Evolutionary conservation across 2,797 vertebrate genomes (phyloP).

Genomic region (Cichlasoma orientale): DNA sequence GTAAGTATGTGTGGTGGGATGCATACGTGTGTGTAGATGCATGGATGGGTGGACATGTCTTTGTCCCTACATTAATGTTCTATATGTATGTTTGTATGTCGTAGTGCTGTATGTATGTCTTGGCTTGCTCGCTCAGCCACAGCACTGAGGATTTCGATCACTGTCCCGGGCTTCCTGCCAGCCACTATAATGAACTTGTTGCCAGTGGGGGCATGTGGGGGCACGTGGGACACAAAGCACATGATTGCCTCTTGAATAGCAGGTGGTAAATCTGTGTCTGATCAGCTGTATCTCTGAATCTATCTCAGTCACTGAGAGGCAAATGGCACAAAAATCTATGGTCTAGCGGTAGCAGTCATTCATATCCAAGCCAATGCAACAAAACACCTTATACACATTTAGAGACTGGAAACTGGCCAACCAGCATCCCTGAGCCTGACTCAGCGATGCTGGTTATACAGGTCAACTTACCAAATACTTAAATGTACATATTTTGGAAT

Average conservation of each 20-base stretch:
- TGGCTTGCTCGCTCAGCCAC: slow-evolving; percentile 17
- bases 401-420: not conserved
- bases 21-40: slow-evolving; percentile 8
- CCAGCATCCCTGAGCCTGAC: too few species aligned
- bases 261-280: slow-evolving; percentile 36
- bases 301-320: slow-evolving; percentile 3
- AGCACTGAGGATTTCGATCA: slow-evolving; percentile 54
- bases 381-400: not conserved
- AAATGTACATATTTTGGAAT: too few species aligned
- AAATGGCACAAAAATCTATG: slow-evolving; percentile 41
- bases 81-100: slow-evolving; percentile 29
- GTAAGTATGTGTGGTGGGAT: slow-evolving; percentile 5
- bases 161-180: slow-evolving; percentile 49
- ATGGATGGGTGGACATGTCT: not conserved
- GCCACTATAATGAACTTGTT: slow-evolving; percentile 52
- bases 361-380: not conserved
- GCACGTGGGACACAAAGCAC: slow-evolving; percentile 35
- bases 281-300: slow-evolving; percentile 24
- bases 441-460: too few species aligned
- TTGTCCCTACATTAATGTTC: not conserved
- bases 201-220: slow-evolving; percentile 32
- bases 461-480: too few species aligned
- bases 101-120: not conserved
- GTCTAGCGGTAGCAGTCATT: not conserved
- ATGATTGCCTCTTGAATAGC: slow-evolving; percentile 34